Conservation (phyloP, 1,140 invertebrate species). For the Oreohelix idahoensis region DNA sequence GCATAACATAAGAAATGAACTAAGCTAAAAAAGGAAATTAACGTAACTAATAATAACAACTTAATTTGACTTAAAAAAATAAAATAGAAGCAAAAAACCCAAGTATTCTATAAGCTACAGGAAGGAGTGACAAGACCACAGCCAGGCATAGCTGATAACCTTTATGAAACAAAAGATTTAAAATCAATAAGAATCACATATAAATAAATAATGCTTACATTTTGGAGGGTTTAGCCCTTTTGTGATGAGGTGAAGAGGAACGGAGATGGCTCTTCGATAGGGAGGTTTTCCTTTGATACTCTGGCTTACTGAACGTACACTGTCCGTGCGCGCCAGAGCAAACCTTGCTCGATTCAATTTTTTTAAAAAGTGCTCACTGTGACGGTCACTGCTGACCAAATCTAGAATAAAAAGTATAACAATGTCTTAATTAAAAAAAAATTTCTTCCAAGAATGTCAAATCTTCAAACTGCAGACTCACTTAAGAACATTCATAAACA, state of each 20-base stretch:
- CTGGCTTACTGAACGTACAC: constrained; percentile 86
- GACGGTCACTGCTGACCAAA: constrained; percentile 89
- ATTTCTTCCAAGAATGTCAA: too few relatives aligned
- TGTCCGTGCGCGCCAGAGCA: constrained; percentile 81
- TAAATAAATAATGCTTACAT: constrained; percentile 78
- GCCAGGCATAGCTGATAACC: too few relatives aligned
- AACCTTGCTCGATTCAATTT: constrained; percentile 92
- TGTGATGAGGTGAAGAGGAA: constrained; percentile 69
- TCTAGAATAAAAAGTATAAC: constrained; percentile 80
- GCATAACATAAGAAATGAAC: too few relatives aligned
- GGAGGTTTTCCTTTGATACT: constrained; percentile 95
- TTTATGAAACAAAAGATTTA: background rate
- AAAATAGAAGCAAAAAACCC: too few relatives aligned
- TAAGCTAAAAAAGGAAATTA: too few relatives aligned
- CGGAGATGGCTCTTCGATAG: constrained; percentile 87
- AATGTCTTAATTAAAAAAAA: too few relatives aligned
- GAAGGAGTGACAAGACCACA: too few relatives aligned
- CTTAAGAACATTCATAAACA: too few relatives aligned
- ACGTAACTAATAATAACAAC: too few relatives aligned
- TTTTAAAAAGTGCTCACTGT: constrained; percentile 88
- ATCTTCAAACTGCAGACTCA: too few relatives aligned
- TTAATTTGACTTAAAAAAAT: too few relatives aligned
- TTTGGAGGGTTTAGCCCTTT: constrained; percentile 79
- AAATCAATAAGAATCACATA: background rate
- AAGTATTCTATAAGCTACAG: too few relatives aligned